phyloP scores from a whole-genome alignment of 2,888 invertebrate species.

The Tiphia femorata region DNA sequence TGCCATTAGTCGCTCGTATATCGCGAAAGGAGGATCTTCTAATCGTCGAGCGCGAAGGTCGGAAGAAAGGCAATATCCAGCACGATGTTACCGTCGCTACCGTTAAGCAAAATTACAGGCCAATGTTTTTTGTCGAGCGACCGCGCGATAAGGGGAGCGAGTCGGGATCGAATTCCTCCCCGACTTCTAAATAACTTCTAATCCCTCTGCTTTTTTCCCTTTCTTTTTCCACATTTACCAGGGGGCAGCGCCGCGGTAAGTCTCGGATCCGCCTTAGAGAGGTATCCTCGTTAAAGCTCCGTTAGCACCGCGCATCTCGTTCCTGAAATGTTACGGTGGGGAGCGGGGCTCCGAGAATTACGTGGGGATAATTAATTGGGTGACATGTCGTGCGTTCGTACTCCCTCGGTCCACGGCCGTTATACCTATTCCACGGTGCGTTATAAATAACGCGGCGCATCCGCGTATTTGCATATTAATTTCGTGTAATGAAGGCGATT shows the following conservation, averaged over 20 bases:
- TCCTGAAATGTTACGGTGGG: constrained; percentile 14
- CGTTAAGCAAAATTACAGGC: too few species aligned
- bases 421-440: constrained; percentile 45
- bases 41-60: too few species aligned
- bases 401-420: constrained; percentile 38
- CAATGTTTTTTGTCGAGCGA: too few species aligned
- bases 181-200: too few species aligned
- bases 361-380: constrained; percentile 60
- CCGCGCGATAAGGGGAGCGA: too few species aligned
- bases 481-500: constrained; percentile 62
- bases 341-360: constrained; percentile 38
- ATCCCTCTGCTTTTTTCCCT: too few species aligned
- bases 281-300: constrained; percentile 43
- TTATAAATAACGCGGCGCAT: constrained; percentile 56
- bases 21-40: too few species aligned
- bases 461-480: constrained; percentile 64
- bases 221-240: not conserved
- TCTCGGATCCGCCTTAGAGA: constrained; percentile 1
- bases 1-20: too few species aligned
- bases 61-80: too few species aligned
- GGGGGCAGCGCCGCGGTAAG: too few species aligned
- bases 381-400: constrained; percentile 51
- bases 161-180: too few species aligned
- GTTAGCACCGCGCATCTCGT: constrained; percentile 44
- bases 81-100: too few species aligned